Conservation (phyloP, 2,113 vertebrate species). For the Poeciliopsis occidentalis region DNA sequence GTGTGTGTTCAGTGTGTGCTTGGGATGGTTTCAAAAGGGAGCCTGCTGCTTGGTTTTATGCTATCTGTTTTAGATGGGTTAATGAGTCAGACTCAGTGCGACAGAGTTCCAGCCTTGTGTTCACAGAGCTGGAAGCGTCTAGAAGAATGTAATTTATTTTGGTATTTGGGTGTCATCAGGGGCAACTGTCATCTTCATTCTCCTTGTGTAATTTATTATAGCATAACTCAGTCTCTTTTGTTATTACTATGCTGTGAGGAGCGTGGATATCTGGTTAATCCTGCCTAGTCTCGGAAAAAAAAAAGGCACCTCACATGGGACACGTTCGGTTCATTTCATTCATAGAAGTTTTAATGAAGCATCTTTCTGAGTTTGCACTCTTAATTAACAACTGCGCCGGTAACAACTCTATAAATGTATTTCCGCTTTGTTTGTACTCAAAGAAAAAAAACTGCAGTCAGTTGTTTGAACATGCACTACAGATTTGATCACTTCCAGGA, state of each 20-base stretch:
- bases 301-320: not conserved
- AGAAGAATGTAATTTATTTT: constrained; percentile 48
- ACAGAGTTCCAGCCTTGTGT: constrained; percentile 12
- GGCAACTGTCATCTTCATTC: constrained; percentile 22
- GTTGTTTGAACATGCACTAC: not conserved
- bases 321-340: constrained; percentile 12
- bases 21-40: constrained; percentile 43
- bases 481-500: not conserved
- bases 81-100: constrained; percentile 58
- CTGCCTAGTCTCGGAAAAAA: not conserved
- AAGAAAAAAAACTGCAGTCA: not conserved
- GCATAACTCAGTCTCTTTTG: not conserved
- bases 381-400: constrained; percentile 15
- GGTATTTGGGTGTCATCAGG: constrained; percentile 44
- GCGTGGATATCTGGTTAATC: constrained; percentile 21
- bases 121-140: constrained; percentile 27
- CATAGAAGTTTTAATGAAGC: constrained; percentile 26
- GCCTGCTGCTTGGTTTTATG: constrained; percentile 31
- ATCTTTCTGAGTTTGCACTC: constrained; percentile 21
- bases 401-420: constrained; percentile 7
- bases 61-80: constrained; percentile 45
- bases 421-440: not conserved
- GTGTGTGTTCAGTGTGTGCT: constrained; percentile 27
- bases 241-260: not conserved
- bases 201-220: not conserved